A percentile compares a stretch with the other conserved stretches of the same genome.
Conservation (phyloP, 2,797 vertebrate genomes). For the Sternotherus odoratus region DNA sequence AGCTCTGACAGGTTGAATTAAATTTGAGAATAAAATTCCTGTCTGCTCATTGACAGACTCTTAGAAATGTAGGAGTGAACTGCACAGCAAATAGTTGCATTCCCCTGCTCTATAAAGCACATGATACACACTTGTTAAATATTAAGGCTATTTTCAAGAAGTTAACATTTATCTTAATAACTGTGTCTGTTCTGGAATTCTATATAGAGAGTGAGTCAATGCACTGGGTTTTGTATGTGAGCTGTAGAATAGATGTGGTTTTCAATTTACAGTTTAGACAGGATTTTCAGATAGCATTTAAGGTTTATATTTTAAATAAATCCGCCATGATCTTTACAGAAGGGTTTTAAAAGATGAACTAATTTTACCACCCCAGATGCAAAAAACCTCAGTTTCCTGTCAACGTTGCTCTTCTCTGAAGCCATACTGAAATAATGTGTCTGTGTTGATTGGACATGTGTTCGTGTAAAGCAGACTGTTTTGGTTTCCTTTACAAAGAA, state of each 20-base stretch:
- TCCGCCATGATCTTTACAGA: background rate
- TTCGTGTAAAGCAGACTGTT: background rate
- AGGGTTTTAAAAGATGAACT: background rate
- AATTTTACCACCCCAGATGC: background rate
- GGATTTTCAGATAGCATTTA: background rate
- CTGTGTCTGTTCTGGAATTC: background rate
- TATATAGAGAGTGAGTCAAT: background rate
- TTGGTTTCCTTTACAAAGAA: constrained; percentile 29
- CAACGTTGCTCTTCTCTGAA: constrained; percentile 63
- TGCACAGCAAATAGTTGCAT: background rate
- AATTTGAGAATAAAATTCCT: background rate
- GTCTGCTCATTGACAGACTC: background rate
- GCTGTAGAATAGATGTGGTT: background rate
- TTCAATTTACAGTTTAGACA: background rate
- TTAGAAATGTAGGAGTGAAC: background rate
- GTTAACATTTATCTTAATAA: background rate
- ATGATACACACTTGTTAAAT: background rate
- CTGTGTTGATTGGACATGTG: background rate
- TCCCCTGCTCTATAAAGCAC: too few species aligned
- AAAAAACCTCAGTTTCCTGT: constrained; percentile 75
- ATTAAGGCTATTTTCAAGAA: background rate
- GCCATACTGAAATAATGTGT: background rate
- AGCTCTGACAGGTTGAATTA: background rate
- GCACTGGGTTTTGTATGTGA: accelerated
- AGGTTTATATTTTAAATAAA: background rate